phyloP scores from a whole-genome alignment of 1,140 invertebrate species.

The Tribolium madens region DNA sequence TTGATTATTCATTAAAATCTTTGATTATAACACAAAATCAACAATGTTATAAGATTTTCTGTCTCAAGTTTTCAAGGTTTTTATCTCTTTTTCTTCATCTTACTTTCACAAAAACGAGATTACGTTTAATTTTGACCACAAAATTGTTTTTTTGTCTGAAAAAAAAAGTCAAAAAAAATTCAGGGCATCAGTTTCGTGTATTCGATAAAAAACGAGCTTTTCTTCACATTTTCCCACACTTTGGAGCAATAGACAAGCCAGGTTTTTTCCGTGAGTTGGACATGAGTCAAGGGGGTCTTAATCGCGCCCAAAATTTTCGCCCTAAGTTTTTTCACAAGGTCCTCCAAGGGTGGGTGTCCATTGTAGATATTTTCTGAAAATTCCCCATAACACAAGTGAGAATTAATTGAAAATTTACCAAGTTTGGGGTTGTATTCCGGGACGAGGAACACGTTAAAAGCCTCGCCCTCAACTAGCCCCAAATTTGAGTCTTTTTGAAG shows the following conservation, averaged over 20 bases:
- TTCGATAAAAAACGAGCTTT: slow-evolving; percentile 85
- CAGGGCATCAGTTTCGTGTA: slow-evolving; percentile 81
- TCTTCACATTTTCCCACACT: slow-evolving; percentile 86
- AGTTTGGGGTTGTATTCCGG: slow-evolving; percentile 73
- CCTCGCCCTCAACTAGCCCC: slow-evolving; percentile 72
- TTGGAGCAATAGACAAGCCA: slow-evolving; percentile 85
- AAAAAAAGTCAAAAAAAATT: too few species aligned
- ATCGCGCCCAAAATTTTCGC: slow-evolving; percentile 78
- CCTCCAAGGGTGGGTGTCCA: slow-evolving; percentile 76
- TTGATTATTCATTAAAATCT: too few species aligned
- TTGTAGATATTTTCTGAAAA: slow-evolving; percentile 68
- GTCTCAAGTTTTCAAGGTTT: too few species aligned
- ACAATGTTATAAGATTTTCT: too few species aligned
- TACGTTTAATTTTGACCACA: too few species aligned
- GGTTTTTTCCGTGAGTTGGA: slow-evolving; percentile 76
- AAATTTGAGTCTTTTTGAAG: slow-evolving; percentile 78
- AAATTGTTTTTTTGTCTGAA: too few species aligned
- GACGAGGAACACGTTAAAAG: slow-evolving; percentile 80
- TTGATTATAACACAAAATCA: too few species aligned
- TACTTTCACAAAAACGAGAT: too few species aligned
- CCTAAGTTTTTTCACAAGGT: slow-evolving; percentile 74
- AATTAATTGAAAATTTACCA: too few species aligned
- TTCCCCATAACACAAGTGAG: too few species aligned
- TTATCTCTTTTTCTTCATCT: too few species aligned
- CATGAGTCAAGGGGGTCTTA: slow-evolving; percentile 74